These are phyloP conservation scores for Scaptodrosophila latifasciaeformis DNA, from an alignment of 2,888 invertebrate species.

Conservation along the genomic window DNA sequence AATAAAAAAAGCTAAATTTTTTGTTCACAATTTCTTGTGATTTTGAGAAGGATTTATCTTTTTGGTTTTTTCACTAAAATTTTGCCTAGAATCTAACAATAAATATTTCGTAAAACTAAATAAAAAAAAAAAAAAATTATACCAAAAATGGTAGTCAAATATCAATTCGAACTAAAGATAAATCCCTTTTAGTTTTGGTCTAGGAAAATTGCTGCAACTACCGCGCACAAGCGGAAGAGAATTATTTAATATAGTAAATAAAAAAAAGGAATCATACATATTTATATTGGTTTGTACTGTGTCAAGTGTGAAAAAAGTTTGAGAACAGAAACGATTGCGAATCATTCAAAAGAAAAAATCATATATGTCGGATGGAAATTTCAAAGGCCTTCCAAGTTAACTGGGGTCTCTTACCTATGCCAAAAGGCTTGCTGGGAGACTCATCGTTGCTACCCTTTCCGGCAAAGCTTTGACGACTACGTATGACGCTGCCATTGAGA, in stretches of 20 bases:
- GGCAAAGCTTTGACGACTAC: conserved; percentile 78
- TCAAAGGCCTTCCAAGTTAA: too few species aligned
- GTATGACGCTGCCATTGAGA: conserved; percentile 59
- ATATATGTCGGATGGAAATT: conserved; percentile 18
- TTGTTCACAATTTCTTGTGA: conserved; percentile 14
- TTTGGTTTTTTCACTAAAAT: conserved; percentile 20
- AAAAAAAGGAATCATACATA: conserved; percentile 34
- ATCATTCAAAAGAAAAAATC: conserved; percentile 13
- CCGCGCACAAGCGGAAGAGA: conserved; percentile 54
- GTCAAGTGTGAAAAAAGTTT: conserved; percentile 31
- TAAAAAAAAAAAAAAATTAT: conserved; percentile 8
- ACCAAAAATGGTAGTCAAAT: conserved; percentile 6
- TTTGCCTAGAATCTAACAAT: neutral
- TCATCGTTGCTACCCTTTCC: conserved; percentile 78
- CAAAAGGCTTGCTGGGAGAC: conserved; percentile 84
- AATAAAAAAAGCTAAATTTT: too few species aligned
- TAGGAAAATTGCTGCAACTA: conserved; percentile 42
- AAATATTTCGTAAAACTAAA: conserved; percentile 7
- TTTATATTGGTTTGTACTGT: too few species aligned
- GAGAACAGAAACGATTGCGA: conserved; percentile 26
- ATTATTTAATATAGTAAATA: conserved; percentile 28
- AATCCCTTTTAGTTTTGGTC: conserved; percentile 49
- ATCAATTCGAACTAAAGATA: conserved; percentile 45
- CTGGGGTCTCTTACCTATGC: conserved; percentile 82
- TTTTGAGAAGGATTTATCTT: conserved; percentile 57